Conservation (phyloP, 2,113 vertebrate species). For the Corvus cornix region DNA sequence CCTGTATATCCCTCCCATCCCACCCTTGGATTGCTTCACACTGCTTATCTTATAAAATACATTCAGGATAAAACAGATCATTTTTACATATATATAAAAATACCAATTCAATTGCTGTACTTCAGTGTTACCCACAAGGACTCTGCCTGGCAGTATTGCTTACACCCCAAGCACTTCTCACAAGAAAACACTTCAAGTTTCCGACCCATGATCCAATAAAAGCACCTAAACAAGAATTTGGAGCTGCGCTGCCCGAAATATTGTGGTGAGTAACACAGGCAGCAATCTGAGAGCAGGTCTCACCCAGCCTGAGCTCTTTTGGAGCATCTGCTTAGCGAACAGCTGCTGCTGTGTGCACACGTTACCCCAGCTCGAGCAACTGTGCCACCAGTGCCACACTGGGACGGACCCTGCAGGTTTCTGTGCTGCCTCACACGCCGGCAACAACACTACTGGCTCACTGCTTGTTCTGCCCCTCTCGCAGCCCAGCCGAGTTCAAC, state of each 20-base stretch:
- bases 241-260: rapidly evolving
- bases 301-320: neutral
- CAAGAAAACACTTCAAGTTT: neutral
- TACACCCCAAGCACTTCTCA: neutral
- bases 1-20: neutral
- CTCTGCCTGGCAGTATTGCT: neutral
- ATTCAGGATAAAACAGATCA: rapidly evolving
- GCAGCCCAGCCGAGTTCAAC: neutral
- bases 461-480: neutral
- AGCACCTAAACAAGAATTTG: neutral
- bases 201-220: neutral
- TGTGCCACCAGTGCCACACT: rapidly evolving
- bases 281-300: neutral
- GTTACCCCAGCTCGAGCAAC: rapidly evolving
- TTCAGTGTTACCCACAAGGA: neutral
- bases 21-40: neutral
- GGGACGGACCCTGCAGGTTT: rapidly evolving
- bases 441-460: rapidly evolving
- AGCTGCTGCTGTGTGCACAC: neutral
- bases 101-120: neutral
- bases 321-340: neutral
- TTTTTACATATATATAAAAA: neutral
- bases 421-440: rapidly evolving
- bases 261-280: neutral
- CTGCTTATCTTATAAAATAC: neutral